phyloP scores from a whole-genome alignment of 2,797 vertebrate species.

The Mastacembelus armatus region DNA sequence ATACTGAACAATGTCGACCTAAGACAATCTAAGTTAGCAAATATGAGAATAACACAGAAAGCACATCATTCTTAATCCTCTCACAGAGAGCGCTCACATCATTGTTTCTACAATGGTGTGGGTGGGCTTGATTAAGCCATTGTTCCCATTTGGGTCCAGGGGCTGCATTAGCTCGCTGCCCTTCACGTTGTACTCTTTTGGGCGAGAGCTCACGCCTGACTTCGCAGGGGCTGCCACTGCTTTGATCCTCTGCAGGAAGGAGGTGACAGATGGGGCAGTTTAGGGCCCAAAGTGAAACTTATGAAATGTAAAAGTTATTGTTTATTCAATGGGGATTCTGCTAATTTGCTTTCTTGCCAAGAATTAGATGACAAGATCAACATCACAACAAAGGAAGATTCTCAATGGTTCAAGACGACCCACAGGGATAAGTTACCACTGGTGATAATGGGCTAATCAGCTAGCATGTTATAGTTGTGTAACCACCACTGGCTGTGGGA shows the following conservation, averaged over 20 bases:
- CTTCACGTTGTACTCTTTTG: slow-evolving; percentile 85
- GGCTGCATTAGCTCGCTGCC: slow-evolving; percentile 89
- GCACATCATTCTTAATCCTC: slow-evolving; percentile 80
- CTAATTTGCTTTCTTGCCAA: too few relatives aligned
- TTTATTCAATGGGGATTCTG: background rate
- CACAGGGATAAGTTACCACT: too few relatives aligned
- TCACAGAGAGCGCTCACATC: slow-evolving; percentile 89
- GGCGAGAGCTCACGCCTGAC: slow-evolving; percentile 88
- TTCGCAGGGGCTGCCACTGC: slow-evolving; percentile 92
- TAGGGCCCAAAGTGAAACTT: slow-evolving; percentile 14
- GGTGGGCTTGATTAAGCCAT: slow-evolving; percentile 90
- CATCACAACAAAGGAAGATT: too few relatives aligned
- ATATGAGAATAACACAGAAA: slow-evolving; percentile 87
- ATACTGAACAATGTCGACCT: slow-evolving; percentile 93
- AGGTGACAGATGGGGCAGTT: slow-evolving; percentile 17
- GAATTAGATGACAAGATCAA: background rate
- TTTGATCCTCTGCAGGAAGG: slow-evolving; percentile 90
- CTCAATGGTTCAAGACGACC: too few relatives aligned
- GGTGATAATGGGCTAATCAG: too few relatives aligned
- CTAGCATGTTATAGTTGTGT: too few relatives aligned
- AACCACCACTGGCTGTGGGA: too few relatives aligned
- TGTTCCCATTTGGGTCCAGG: slow-evolving; percentile 89
- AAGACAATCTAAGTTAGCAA: slow-evolving; percentile 93
- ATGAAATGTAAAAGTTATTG: background rate
- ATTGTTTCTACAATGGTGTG: slow-evolving; percentile 98